A percentile compares a stretch with the other conserved stretches of the same genome.
Evolutionary conservation across 2,113 vertebrate genomes (phyloP).

Genomic region (Pygoscelis adeliae): DNA sequence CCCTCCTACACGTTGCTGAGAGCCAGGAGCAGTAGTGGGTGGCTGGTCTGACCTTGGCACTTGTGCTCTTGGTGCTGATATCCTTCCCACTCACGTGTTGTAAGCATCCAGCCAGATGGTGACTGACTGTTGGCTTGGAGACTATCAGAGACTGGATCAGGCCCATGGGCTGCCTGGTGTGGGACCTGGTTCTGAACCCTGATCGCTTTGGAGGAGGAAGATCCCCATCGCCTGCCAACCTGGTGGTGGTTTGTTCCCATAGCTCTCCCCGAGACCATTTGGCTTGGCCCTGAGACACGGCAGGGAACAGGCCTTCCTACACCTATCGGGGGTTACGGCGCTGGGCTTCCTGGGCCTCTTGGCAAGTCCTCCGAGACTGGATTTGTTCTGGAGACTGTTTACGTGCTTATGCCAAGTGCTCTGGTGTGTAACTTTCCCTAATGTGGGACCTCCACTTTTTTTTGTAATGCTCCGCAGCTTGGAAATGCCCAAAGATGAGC

Average conservation of each 20-base stretch:
- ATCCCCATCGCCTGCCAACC: rapidly evolving
- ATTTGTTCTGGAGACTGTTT: rapidly evolving
- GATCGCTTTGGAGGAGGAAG: rapidly evolving
- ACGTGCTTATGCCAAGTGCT: rapidly evolving
- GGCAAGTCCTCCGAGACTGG: neutral
- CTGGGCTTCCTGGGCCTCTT: neutral
- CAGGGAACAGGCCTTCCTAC: neutral
- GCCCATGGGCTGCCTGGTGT: neutral
- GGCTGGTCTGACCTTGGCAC: neutral
- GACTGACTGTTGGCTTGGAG: neutral
- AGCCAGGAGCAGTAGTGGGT: neutral
- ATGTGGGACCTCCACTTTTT: neutral
- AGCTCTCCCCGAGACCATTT: rapidly evolving
- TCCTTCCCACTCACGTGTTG: neutral
- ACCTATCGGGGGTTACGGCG: rapidly evolving
- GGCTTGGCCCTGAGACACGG: neutral
- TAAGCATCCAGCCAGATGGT: neutral
- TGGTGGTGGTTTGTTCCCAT: rapidly evolving
- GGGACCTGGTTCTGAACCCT: neutral
- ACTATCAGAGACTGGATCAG: neutral
- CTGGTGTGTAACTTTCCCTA: rapidly evolving
- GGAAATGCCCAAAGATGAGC: slow-evolving; percentile 98
- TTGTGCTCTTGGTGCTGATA: neutral
- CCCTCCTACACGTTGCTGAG: rapidly evolving
- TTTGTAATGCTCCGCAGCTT: slow-evolving; percentile 67